phyloP scores from a whole-genome alignment of 2,113 vertebrate species.

The Pseudonaja textilis region DNA sequence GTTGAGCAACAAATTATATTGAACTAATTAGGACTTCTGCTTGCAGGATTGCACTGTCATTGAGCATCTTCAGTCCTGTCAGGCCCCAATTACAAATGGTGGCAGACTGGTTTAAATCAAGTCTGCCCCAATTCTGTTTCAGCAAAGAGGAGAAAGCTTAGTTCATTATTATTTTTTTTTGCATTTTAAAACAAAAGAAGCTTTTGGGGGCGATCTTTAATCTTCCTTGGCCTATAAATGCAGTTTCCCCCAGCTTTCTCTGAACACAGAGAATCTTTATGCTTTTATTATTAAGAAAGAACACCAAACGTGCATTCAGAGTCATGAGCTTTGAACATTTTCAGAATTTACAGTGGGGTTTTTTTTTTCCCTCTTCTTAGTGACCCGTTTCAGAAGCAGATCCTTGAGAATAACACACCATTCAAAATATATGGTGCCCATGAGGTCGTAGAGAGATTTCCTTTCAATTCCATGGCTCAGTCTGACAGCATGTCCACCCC shows the following conservation, averaged over 20 bases:
- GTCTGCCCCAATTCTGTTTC: background rate
- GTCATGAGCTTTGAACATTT: background rate
- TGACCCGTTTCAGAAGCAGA: constrained; percentile 58
- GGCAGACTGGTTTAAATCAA: background rate
- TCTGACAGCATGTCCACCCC: constrained; percentile 41
- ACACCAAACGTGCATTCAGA: background rate
- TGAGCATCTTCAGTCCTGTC: background rate
- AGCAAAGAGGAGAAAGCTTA: background rate
- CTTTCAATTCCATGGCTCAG: constrained; percentile 51
- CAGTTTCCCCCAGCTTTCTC: background rate
- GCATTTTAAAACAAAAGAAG: background rate
- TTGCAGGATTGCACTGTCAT: background rate
- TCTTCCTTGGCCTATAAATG: background rate
- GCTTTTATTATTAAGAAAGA: background rate
- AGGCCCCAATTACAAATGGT: background rate
- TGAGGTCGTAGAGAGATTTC: constrained; percentile 36
- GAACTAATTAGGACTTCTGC: background rate
- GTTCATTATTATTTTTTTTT: background rate
- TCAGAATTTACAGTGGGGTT: background rate
- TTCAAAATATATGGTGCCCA: constrained; percentile 22
- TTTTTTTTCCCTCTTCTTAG: constrained; percentile 53
- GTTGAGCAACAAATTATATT: background rate
- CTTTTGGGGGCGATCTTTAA: background rate
- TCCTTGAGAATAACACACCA: constrained; percentile 44
- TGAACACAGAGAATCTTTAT: background rate